Evolutionary conservation across 2,888 invertebrate species (phyloP), one percentile per base, ranked within the genome.

Genomic region (Stegophylla sp.): DNA sequence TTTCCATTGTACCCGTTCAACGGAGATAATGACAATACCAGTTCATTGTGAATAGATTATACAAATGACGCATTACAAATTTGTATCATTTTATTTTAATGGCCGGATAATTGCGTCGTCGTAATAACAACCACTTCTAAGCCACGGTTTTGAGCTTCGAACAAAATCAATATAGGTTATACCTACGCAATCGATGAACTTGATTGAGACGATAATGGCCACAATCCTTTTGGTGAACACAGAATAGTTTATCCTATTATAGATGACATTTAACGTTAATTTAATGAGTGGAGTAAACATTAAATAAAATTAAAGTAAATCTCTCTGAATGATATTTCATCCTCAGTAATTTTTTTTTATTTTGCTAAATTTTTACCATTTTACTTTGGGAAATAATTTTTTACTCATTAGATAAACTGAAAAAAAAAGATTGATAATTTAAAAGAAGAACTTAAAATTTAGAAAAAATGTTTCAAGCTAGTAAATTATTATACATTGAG

Each of bases 1-100:
- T 7, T n/a, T 51, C n/a, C 51, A 51, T 51, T 51, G 51, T 51
- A 51, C n/a, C 23, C 23, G 7, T 34, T 34, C 34, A 34, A 34
- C 26, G 23, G 20, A 12, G 23, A 59, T 59, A 59, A 26, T 59
- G 23, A 59, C 56, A 13, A 59, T 7, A 12, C n/a, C 12, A 51
- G 48, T 51, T 66, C 9, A 66, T 66, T 48, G 67, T 48, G 67
- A 48, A 66, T 15, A 15, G 23, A 23, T 7, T 28, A 12, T 1
- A 34, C 53, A 51, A 51, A 51, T 20, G 51, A 41, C 41, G 53
- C 17, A 56, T 72, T 56, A 56, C 15, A 56, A 56, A 72, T 72
- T 72, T 43, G 72, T 72, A 53, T 41, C 41, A 41, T 41, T 56
- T 56, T 51, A 72, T 56, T n/a, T n/a, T 56, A 41, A 56, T 56